These are phyloP conservation scores for Galbula dea DNA, from an alignment of 2,113 vertebrate species.

Conservation along the genomic window DNA sequence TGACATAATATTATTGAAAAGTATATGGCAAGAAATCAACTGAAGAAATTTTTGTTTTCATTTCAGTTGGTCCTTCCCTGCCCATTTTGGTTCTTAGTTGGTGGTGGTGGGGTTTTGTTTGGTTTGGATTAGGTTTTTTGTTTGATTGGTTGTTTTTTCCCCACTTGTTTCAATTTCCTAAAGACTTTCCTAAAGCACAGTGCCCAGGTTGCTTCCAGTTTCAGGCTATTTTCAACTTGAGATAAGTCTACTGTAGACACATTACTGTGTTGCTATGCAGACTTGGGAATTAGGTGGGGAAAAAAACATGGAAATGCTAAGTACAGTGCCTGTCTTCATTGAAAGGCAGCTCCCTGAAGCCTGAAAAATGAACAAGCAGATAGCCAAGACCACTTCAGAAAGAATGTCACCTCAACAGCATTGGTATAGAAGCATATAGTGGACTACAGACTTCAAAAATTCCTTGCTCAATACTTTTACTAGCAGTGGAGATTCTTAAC, in stretches of 20 bases:
- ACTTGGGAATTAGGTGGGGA: neutral
- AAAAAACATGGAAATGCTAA: neutral
- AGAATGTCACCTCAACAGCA: neutral
- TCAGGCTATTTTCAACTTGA: neutral
- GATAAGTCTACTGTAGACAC: neutral
- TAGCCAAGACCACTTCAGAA: neutral
- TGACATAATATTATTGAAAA: neutral
- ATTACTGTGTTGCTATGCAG: neutral
- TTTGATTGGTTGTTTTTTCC: neutral
- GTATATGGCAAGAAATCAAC: neutral
- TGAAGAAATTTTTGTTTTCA: neutral
- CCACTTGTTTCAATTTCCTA: neutral
- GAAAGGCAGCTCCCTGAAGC: neutral
- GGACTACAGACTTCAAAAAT: neutral
- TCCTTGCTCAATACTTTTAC: neutral
- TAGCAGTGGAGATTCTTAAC: neutral
- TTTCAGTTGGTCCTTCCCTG: neutral
- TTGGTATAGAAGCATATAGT: neutral
- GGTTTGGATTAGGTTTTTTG: too few species aligned
- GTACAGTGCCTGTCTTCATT: neutral
- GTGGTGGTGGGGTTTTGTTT: too few species aligned
- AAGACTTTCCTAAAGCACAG: neutral
- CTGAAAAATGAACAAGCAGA: neutral
- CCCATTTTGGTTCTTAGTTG: neutral
- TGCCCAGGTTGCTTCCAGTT: neutral